Percentiles rank a stretch among this genome's conserved stretches.
These are phyloP conservation scores for Cinclus cinclus DNA, from an alignment of 2,113 vertebrate species.

Conservation along the genomic window DNA sequence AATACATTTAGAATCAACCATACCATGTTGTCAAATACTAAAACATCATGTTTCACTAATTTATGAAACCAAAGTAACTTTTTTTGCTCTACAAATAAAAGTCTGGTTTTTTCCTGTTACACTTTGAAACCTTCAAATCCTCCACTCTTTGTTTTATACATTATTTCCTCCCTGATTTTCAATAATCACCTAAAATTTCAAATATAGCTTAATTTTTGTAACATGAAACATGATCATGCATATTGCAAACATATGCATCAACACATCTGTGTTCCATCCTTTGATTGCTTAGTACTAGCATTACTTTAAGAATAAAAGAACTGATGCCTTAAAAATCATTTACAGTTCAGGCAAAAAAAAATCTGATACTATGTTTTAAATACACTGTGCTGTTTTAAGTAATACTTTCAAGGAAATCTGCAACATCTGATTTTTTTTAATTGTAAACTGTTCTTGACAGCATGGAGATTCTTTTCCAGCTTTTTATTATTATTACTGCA, in stretches of 20 bases:
- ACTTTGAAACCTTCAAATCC: background rate
- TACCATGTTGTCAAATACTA: slow-evolving; percentile 36
- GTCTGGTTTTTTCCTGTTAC: background rate
- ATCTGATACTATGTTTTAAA: background rate
- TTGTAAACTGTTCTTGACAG: background rate
- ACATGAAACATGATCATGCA: background rate
- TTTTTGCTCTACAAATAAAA: background rate
- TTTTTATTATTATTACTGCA: background rate
- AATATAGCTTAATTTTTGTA: background rate
- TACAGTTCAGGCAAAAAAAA: background rate
- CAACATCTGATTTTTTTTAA: background rate
- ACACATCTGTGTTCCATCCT: background rate
- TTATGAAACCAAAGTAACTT: background rate
- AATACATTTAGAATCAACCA: slow-evolving; percentile 54
- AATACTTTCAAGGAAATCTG: background rate
- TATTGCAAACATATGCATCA: background rate
- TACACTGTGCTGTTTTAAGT: background rate
- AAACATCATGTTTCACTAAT: slow-evolving; percentile 30
- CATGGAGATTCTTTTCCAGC: background rate
- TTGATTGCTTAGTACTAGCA: background rate
- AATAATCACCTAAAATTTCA: background rate
- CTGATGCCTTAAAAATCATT: background rate
- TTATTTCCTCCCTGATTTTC: background rate
- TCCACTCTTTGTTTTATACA: background rate
- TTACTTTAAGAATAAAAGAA: background rate